Evolutionary conservation across 2,797 vertebrate species (phyloP), one percentile per base, ranked within the genome.

Genomic region (Epinephelus coioides): DNA sequence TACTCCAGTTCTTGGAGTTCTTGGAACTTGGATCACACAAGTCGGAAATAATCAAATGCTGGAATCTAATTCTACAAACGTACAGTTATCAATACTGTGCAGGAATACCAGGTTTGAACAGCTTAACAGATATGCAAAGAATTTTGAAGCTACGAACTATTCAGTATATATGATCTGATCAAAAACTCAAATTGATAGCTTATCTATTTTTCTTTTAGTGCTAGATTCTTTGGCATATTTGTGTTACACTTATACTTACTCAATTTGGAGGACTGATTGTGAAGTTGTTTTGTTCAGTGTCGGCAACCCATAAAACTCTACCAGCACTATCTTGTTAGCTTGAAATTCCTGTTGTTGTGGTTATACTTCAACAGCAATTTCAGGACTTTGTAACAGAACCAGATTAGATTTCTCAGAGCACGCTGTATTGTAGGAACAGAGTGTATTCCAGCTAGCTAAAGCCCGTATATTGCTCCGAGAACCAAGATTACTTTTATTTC

Each of bases 401-500:
- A 73, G 91, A 93, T 91, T 86, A 85, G 74, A 84, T 93, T 89
- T 78, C 59, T 83, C 34, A 15, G 53, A 81, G 81, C 72, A 40
- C 60, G 65, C 77, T 55, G 3, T 43, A 69, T 79, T 61, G 74
- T 46, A 46, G 81, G 70, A 81, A 63, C 81, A 65, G 73, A 49
- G 78, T 82, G 72, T 79, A 63, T 88, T 81, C 73, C 80, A 81
- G 85, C 85, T 79, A 80, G 66, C 81, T 66, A 71, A 83, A 76
- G 59, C 70, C 76, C 23, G 49, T 76, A 66, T 79, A 85, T 89
- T 83, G 79, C 88, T 81, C 82, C 62, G 5, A 84, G 86, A 84
- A 57, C 67, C 66, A 9, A 89, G 86, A 91, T 91, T 86, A 89
- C 91, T 91, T 94, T 92, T 90, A 88, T 89, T 92, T 88, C 90